Evolutionary conservation across 2,797 vertebrate genomes (phyloP), one percentile per base, ranked within the genome.

Genomic region (Loris lydekkerianus): DNA sequence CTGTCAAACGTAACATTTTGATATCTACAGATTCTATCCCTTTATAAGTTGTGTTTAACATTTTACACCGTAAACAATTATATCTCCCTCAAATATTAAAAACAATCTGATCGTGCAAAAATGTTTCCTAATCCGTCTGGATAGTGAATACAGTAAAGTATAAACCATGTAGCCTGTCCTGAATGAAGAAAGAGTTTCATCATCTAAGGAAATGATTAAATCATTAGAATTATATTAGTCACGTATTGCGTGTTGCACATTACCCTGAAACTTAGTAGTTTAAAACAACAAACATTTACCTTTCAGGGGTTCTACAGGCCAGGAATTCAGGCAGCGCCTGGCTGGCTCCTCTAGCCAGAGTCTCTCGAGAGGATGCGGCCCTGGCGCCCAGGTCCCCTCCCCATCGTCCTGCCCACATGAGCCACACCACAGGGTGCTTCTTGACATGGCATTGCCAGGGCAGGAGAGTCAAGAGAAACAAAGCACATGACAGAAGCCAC

Each of bases 351-450:
- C 49, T 27, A 23, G 56, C 25, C 56, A 1, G 3, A 29, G 6
- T 53, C 8, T 34, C 73, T 63, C 1, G 2, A 7, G 18, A 67
- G n/a, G 58, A 53, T 9, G 0, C 1, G 20, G 78, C 18, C 65
- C 88, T 60, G 27, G 46, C 29, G 21, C n/a, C 65, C 5, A 25
- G 80, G 75, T 10, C 69, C 27, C 14, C 40, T 34, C 86, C 14
- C 1, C 2, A 37, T 1, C 1, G 37, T 46, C 20, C 49, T 13
- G 2, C 0, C 1, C 10, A 34, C 15, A 7, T 3, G 14, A 37
- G 37, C n/a, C 31, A 23, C 17, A 14, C 11, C 40, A 2, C 21
- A 82, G 46, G 34, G 58, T n/a, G 58, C 31, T 40, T 37, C 37
- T 15, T 3, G 61, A 29, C 53, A 27, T 0, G 17, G 63, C 27